A percentile compares a stretch with the other conserved stretches of the same genome.
phyloP scores from a whole-genome alignment of 2,797 vertebrate genomes.

The Phoeniculus purpureus region DNA sequence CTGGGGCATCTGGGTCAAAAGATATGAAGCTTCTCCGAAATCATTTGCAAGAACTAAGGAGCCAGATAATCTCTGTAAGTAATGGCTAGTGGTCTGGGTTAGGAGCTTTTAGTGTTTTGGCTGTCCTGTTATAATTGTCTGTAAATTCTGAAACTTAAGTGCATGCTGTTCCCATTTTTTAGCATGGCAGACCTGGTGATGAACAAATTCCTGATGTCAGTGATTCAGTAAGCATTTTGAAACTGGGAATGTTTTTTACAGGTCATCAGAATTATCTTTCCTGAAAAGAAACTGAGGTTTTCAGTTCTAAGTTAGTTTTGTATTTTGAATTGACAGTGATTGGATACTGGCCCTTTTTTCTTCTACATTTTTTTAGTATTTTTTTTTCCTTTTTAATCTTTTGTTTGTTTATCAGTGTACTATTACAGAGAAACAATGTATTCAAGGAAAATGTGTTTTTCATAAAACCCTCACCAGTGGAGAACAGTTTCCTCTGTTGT shows the following conservation, averaged over 20 bases:
- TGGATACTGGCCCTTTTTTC: neutral
- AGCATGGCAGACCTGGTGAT: neutral
- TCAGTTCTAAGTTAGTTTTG: neutral
- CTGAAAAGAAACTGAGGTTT: neutral
- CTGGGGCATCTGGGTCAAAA: constrained; percentile 93
- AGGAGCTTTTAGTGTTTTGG: too few species aligned
- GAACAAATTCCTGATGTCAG: neutral
- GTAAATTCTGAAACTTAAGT: neutral
- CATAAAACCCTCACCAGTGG: neutral
- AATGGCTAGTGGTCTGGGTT: neutral
- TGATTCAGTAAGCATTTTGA: neutral
- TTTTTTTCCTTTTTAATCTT: neutral
- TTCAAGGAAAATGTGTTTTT: neutral
- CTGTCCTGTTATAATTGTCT: neutral
- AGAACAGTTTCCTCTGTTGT: neutral
- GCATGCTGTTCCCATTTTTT: neutral
- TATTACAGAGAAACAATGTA: neutral
- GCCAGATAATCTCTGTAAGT: constrained; percentile 89
- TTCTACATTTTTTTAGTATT: neutral
- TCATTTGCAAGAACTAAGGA: constrained; percentile 91
- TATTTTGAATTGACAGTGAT: neutral
- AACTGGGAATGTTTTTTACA: neutral
- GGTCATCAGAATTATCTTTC: neutral
- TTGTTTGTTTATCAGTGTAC: neutral
- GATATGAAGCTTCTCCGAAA: constrained; percentile 93